phyloP scores from a whole-genome alignment of 2,113 vertebrate species.

The Caracal caracal region DNA sequence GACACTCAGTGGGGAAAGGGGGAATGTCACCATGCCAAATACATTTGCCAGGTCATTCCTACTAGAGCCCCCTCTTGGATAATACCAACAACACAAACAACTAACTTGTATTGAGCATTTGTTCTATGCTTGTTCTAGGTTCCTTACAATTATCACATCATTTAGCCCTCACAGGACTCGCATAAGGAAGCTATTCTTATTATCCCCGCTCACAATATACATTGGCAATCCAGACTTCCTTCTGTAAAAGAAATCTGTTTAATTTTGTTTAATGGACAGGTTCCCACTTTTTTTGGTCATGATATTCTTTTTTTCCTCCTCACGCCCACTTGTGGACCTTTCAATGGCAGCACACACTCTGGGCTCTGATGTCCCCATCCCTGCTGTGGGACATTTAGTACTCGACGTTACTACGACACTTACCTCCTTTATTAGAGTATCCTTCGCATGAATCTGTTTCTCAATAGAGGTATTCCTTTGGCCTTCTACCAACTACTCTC shows the following conservation, averaged over 20 bases:
- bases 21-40: background rate
- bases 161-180: background rate
- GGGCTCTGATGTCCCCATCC: background rate
- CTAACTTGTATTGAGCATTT: background rate
- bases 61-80: accelerated
- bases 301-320: background rate
- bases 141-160: too few relatives aligned
- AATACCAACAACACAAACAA: background rate
- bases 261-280: background rate
- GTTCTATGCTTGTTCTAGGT: background rate
- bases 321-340: background rate
- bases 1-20: accelerated
- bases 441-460: background rate
- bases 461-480: background rate
- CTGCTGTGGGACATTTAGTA: accelerated
- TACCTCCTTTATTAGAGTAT: background rate
- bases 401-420: background rate
- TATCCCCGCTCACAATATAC: background rate
- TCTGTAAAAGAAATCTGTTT: background rate
- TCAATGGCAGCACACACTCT: accelerated
- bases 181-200: too few relatives aligned
- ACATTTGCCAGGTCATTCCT: background rate
- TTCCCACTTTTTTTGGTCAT: background rate
- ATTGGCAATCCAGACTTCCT: background rate
- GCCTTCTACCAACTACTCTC: background rate